phyloP scores from a whole-genome alignment of 2,888 invertebrate genomes.

The Stenolophus ochropezus region DNA sequence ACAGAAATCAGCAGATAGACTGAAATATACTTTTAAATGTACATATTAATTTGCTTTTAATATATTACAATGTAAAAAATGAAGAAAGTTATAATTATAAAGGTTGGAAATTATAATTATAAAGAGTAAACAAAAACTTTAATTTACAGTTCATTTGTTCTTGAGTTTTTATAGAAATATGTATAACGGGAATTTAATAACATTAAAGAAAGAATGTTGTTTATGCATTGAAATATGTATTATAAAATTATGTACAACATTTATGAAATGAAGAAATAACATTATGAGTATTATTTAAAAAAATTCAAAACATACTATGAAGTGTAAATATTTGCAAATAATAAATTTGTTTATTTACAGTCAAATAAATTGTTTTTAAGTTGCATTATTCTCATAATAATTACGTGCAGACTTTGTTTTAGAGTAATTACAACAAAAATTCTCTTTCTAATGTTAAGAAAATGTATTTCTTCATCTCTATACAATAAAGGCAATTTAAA shows the following conservation, averaged over 20 bases:
- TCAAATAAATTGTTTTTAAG: background rate
- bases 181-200: background rate
- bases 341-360: background rate
- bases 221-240: background rate
- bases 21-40: too few relatives aligned
- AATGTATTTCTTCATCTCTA: background rate
- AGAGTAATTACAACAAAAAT: background rate
- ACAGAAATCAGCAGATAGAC: too few relatives aligned
- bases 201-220: background rate
- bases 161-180: constrained; percentile 11
- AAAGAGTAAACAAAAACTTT: constrained; percentile 1
- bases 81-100: background rate
- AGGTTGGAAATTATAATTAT: background rate
- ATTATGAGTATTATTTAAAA: too few relatives aligned
- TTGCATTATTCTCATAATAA: background rate
- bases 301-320: too few relatives aligned
- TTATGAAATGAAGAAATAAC: too few relatives aligned
- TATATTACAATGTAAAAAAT: background rate
- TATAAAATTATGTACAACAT: background rate
- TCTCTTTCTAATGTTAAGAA: constrained; percentile 10
- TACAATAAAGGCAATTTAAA: background rate
- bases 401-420: background rate
- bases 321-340: background rate
- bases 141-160: constrained; percentile 13
- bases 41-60: too few relatives aligned